phyloP scores from a whole-genome alignment of 2,888 invertebrate species.

The Liodrosophila aerea region DNA sequence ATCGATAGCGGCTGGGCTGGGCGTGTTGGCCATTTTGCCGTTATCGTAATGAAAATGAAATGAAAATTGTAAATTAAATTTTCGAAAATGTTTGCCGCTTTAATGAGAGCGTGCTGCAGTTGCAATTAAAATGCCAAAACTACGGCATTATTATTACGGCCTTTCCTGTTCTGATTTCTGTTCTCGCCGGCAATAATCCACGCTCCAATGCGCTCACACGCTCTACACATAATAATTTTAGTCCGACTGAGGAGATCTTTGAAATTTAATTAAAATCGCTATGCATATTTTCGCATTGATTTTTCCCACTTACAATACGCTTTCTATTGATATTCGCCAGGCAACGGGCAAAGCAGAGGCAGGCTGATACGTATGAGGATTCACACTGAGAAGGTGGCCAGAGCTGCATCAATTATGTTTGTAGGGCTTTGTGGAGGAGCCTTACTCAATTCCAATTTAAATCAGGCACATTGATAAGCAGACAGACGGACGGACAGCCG shows the following conservation, averaged over 20 bases:
- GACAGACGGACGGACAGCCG: slow-evolving; percentile 1
- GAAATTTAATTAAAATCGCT: slow-evolving; percentile 70
- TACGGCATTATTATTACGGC: slow-evolving; percentile 11
- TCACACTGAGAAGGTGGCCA: slow-evolving; percentile 1
- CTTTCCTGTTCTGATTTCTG: slow-evolving; percentile 4
- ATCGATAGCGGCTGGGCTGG: background rate
- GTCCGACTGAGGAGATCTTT: slow-evolving; percentile 56
- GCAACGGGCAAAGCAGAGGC: too few species aligned
- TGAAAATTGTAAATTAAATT: slow-evolving; percentile 42
- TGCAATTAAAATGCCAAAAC: slow-evolving; percentile 59
- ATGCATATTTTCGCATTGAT: slow-evolving; percentile 65
- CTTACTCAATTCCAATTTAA: slow-evolving; percentile 50
- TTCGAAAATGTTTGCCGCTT: slow-evolving; percentile 30
- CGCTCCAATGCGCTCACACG: slow-evolving; percentile 43
- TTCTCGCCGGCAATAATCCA: slow-evolving; percentile 51
- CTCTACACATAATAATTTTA: slow-evolving; percentile 43
- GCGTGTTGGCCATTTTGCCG: background rate
- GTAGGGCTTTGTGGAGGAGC: slow-evolving; percentile 25
- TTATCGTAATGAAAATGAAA: background rate
- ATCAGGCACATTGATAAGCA: slow-evolving; percentile 45
- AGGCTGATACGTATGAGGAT: background rate
- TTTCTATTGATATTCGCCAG: slow-evolving; percentile 34
- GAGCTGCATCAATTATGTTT: slow-evolving; percentile 39
- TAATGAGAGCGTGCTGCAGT: slow-evolving; percentile 48
- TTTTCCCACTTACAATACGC: slow-evolving; percentile 30